These are phyloP conservation scores for Cyanoramphus novaezelandiae DNA, from an alignment of 2,113 vertebrate genomes.

Conservation along the genomic window DNA sequence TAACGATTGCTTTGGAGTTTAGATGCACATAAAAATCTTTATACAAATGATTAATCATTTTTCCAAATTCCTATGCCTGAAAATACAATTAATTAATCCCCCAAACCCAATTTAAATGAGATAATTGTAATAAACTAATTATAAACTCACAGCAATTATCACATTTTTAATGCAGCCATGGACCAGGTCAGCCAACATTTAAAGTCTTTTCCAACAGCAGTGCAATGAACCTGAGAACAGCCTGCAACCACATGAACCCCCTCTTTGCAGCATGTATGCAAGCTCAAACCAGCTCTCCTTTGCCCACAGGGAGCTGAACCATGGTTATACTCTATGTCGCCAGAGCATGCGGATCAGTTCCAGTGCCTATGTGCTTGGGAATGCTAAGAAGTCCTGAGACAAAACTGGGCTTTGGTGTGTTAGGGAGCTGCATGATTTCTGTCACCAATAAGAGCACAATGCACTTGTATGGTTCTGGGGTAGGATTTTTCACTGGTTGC, in stretches of 20 bases:
- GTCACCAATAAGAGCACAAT: not conserved
- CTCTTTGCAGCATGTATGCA: not conserved
- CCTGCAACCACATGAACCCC: not conserved
- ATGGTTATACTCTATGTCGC: not conserved
- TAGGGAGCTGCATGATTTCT: not conserved
- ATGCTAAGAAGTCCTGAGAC: not conserved
- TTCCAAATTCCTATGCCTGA: not conserved
- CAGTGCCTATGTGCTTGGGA: not conserved
- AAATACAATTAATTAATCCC: not conserved
- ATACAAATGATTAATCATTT: not conserved
- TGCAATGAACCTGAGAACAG: not conserved
- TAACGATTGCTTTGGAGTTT: not conserved
- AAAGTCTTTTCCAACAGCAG: not conserved
- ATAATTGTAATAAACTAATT: not conserved
- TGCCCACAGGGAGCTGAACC: not conserved
- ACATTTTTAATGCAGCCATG: not conserved
- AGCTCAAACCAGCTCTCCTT: not conserved
- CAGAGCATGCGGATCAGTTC: not conserved
- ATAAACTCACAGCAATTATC: not conserved
- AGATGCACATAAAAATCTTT: not conserved
- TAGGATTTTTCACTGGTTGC: not conserved
- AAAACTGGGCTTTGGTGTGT: not conserved
- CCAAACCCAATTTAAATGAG: not conserved
- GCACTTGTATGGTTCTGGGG: fast-evolving
- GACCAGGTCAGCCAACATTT: not conserved